A percentile compares a stretch with the other conserved stretches of the same genome.
Conservation (phyloP, 2,113 vertebrate genomes). For the Canis aureus region DNA sequence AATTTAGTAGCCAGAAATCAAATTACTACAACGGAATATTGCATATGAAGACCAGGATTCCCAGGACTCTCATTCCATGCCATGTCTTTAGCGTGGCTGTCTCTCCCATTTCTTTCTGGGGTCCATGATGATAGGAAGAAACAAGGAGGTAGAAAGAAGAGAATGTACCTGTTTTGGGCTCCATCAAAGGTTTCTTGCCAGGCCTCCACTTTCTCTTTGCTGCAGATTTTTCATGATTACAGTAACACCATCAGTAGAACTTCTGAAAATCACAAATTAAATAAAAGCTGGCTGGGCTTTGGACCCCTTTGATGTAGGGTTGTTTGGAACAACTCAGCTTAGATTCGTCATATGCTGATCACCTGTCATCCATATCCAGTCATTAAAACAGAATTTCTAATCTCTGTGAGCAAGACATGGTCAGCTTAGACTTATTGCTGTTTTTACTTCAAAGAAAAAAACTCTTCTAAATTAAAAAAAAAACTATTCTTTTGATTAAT, state of each 20-base stretch:
- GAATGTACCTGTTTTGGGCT: not conserved
- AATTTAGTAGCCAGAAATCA: not conserved
- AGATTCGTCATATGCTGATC: not conserved
- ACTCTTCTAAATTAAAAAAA: not conserved
- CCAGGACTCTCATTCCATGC: not conserved
- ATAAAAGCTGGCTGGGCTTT: not conserved
- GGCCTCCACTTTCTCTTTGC: not conserved
- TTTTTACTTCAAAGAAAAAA: not conserved
- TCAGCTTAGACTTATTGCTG: not conserved
- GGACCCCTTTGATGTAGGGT: not conserved
- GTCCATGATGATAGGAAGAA: not conserved
- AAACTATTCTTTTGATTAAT: conserved; percentile 28
- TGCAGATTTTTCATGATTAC: conserved; percentile 35
- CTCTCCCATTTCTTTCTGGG: not conserved
- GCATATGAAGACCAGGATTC: not conserved
- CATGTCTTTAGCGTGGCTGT: not conserved
- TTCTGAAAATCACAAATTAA: conserved; percentile 44
- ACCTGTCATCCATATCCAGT: not conserved
- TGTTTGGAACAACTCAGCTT: not conserved
- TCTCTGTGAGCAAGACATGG: not conserved
- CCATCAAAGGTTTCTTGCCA: not conserved
- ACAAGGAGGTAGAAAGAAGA: not conserved
- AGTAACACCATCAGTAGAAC: not conserved
- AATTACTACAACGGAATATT: conserved; percentile 10
- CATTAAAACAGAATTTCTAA: conserved; percentile 16